A percentile compares a stretch with the other conserved stretches of the same genome.
Evolutionary conservation across 1,140 invertebrate species (phyloP).

Genomic region (Bradysia coprophila): DNA sequence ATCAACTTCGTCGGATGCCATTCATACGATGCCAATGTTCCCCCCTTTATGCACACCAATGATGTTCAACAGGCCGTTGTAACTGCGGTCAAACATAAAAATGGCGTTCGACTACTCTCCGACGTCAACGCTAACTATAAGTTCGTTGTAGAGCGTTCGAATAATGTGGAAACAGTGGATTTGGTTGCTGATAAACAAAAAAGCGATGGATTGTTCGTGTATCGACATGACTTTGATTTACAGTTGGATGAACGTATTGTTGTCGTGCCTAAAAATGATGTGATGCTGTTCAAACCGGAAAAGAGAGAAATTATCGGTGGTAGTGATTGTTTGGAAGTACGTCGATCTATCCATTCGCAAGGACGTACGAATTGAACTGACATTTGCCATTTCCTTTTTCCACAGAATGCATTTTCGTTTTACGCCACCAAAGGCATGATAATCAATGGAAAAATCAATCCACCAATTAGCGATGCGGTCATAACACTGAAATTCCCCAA

Average conservation of each 20-base stretch:
- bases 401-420: constrained; percentile 25
- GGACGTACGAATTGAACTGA: not conserved
- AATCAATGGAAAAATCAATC: constrained; percentile 25
- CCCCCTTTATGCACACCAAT: constrained; percentile 15
- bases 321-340: constrained; percentile 47
- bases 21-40: constrained; percentile 35
- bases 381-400: constrained; percentile 17
- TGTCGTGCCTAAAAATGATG: constrained; percentile 38
- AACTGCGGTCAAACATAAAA: constrained; percentile 26
- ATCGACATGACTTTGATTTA: constrained; percentile 31
- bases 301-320: constrained; percentile 37
- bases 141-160: constrained; percentile 18
- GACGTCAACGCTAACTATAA: constrained; percentile 19
- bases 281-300: constrained; percentile 53
- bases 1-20: constrained; percentile 71
- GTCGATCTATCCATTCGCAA: not conserved
- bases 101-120: constrained; percentile 23
- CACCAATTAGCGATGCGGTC: constrained; percentile 36
- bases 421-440: constrained; percentile 32
- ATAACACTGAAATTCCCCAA: constrained; percentile 29
- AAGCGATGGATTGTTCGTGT: constrained; percentile 22
- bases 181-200: constrained; percentile 19
- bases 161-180: constrained; percentile 16
- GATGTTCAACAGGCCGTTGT: constrained; percentile 17
- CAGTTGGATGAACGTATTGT: constrained; percentile 34